Base-by-base conservation (phyloP, 1,140 invertebrate genomes). In the Spodoptera litura region DNA sequence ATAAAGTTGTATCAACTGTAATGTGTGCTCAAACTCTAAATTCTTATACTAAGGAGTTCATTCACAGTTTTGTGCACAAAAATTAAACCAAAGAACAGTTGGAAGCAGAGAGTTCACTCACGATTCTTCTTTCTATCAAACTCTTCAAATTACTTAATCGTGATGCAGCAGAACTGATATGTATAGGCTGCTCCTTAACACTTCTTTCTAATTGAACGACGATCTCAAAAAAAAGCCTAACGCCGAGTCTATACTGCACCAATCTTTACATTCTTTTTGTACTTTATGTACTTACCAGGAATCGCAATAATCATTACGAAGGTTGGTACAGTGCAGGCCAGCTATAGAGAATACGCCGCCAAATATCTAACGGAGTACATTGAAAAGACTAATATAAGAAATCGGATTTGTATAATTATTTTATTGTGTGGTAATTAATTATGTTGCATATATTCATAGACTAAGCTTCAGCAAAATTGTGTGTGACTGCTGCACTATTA, bases 401-500 rank as follows among this genome's bases (percentile, higher is more conserved):
- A 53, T 52, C 27, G 66, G 66, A 70, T 70, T 52, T 31, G 44
- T 70, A 53, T 53, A 38, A 44, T 44, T 44, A 52, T 52, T 68
- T 44, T 49, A 51, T 49, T 51, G 64, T 68, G 64, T 70, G 66
- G 66, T 31, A 70, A 70, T 52, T 31, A 70, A 70, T 52, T 70
- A 52, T 70, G 64, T 68, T 68, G 64, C 64, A n/a, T 68, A 68
- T 53, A 44, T 44, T 27, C 49, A 68, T 52, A 53, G 64, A n/a
- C 51, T 70, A 70, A 53, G 66, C 44, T 70, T 70, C 20, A 31
- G 20, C n/a, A 52, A 52, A 51, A n/a, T 70, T 53, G 25, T 27
- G 38, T 49, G 62, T 70, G 51, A 53, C 49, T 52, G 27, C 49
- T 53, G 49, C 27, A 70, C 66, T 12, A 53, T 70, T 31, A 49